These are phyloP conservation scores for Drosophila putrida DNA, from an alignment of 2,888 invertebrate species.

Conservation along the genomic window DNA sequence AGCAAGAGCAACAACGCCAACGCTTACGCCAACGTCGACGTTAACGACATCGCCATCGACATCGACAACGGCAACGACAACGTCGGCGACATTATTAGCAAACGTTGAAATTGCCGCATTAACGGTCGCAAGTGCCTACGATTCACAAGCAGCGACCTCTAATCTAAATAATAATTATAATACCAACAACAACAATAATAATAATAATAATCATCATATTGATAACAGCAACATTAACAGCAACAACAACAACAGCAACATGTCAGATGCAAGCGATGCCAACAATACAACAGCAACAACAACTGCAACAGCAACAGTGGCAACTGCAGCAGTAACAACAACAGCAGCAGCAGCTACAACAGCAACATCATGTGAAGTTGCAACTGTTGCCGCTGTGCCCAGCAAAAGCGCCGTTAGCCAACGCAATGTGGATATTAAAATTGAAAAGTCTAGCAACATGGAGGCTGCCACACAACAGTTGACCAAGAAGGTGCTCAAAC, in stretches of 20 bases:
- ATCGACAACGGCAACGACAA: slow-evolving; percentile 15
- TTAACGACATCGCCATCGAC: slow-evolving; percentile 17
- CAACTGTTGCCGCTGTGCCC: slow-evolving; percentile 30
- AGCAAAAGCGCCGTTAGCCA: slow-evolving; percentile 87
- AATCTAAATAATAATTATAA: slow-evolving; percentile 56
- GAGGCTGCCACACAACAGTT: slow-evolving; percentile 77
- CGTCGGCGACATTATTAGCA: slow-evolving; percentile 6
- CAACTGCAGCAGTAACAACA: slow-evolving; percentile 34
- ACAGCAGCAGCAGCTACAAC: slow-evolving; percentile 28
- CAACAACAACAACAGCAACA: slow-evolving; percentile 35
- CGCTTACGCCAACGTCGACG: slow-evolving; percentile 16
- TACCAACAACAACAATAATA: slow-evolving; percentile 16
- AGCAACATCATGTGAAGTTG: slow-evolving; percentile 26
- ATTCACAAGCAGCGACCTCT: slow-evolving; percentile 48
- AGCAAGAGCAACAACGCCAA: slow-evolving; percentile 12
- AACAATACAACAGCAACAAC: slow-evolving; percentile 21
- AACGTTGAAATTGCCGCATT: slow-evolving; percentile 46
- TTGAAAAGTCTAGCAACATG: slow-evolving; percentile 85
- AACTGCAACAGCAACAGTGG: slow-evolving; percentile 29
- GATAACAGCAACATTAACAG: slow-evolving; percentile 38
- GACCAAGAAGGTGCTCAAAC: slow-evolving; percentile 83
- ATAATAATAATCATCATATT: slow-evolving; percentile 24
- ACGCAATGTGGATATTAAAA: slow-evolving; percentile 87
- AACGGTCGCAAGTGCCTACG: slow-evolving; percentile 42
- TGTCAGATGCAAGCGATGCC: slow-evolving; percentile 3